Base-by-base conservation (phyloP, 1,140 invertebrate genomes). In the Pseudoatta argentina region DNA sequence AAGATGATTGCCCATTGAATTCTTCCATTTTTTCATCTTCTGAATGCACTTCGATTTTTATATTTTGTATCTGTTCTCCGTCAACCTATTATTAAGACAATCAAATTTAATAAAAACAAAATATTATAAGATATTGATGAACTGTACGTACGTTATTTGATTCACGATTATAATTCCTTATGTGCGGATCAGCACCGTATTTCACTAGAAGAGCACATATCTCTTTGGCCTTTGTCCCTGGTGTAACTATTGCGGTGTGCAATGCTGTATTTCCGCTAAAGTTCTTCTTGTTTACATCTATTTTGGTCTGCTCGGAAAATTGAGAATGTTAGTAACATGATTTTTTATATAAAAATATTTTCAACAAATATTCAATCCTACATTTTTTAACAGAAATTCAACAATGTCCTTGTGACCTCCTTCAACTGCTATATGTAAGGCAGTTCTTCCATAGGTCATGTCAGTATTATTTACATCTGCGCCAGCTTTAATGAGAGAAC, bases 341-440 rank as follows among this genome's bases (percentile, higher is more conserved):
- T 51, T 39, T 76, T 86, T 51, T 1, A 48, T 57, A 63, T 21
- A 14, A 39, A 39, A 73, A 27, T 21, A 83, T 85, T 27, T 53
- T 18, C 3, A 63, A 71, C 88, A 57, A 88, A 24, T 34, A 64
- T 86, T 53, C 21, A 77, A 66, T 21, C 73, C 53, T 83, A 94
- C 94, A 82, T 93, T 82, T 86, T 94, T 92, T 27, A 97, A 86
- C 59, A 97, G 93, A 78, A 94, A 96, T 51, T 94, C 91, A n/a
- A 96, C 93, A 10, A 96, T 93, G 6, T 96, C 93, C 0, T 92
- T 88, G 64, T 94, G 92, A 16, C 94, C 91, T 51, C 94, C 93
- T 88, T 96, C 95, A 1, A 96, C 95, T 2, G 96, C 96, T 87
- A 96, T 95, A 86, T 96, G 96, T 5, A 97, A 92, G 0, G 95